Evolutionary conservation across 2,113 vertebrate species (phyloP).

Genomic region (Dissostichus mawsoni): DNA sequence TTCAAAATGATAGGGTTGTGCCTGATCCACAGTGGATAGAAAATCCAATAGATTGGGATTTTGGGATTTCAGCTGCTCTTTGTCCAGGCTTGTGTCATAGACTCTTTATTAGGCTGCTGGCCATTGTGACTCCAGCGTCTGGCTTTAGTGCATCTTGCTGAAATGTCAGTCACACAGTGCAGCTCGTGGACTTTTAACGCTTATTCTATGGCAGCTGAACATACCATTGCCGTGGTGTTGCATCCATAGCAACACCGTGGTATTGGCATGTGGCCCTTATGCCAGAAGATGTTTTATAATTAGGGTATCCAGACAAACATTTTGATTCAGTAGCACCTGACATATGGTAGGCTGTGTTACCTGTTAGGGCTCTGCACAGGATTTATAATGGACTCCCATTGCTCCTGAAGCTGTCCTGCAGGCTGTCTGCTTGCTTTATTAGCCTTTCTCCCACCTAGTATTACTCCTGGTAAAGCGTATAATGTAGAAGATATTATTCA

Average conservation of each 20-base stretch:
- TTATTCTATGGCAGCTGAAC: slow-evolving; percentile 43
- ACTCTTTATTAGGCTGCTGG: slow-evolving; percentile 59
- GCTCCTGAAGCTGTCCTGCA: slow-evolving; percentile 61
- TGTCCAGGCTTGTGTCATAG: slow-evolving; percentile 47
- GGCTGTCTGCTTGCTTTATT: slow-evolving; percentile 61
- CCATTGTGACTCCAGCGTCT: slow-evolving; percentile 51
- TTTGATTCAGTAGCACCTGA: slow-evolving; percentile 63
- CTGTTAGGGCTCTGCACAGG: slow-evolving; percentile 72
- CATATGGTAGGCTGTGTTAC: slow-evolving; percentile 70
- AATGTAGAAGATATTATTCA: slow-evolving; percentile 35
- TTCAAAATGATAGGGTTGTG: slow-evolving; percentile 56
- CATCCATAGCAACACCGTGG: slow-evolving; percentile 53
- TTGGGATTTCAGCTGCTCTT: slow-evolving; percentile 56
- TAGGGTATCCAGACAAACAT: slow-evolving; percentile 66
- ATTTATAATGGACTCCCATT: slow-evolving; percentile 75
- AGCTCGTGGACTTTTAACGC: slow-evolving; percentile 10
- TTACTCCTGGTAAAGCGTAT: slow-evolving; percentile 32
- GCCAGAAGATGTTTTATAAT: slow-evolving; percentile 73
- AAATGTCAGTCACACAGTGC: slow-evolving; percentile 60
- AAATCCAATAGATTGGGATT: slow-evolving; percentile 69
- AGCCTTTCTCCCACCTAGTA: slow-evolving; percentile 48
- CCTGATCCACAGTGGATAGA: slow-evolving; percentile 62
- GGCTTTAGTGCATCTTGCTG: slow-evolving; percentile 52
- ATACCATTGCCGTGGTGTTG: slow-evolving; percentile 48
- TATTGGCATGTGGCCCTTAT: slow-evolving; percentile 58